Evolutionary conservation across 2,888 invertebrate genomes (phyloP).

Genomic region (Callimorpha dominula): DNA sequence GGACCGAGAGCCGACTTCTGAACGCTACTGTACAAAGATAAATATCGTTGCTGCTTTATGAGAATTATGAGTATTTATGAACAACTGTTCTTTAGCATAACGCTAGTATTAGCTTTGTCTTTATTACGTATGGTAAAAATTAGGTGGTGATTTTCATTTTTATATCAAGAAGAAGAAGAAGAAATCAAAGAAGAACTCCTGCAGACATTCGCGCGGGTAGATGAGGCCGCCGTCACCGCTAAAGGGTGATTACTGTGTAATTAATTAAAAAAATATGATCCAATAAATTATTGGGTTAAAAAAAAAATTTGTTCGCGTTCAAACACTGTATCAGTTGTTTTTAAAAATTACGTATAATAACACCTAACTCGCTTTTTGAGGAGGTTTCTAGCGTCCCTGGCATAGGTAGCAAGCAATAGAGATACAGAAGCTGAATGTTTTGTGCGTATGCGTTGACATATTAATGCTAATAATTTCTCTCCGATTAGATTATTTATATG

Average conservation of each 20-base stretch:
- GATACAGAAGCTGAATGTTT: too few species aligned
- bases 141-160: too few species aligned
- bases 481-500: too few species aligned
- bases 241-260: constrained; percentile 85
- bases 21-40: constrained; percentile 52
- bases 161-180: constrained; percentile 91
- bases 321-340: too few species aligned
- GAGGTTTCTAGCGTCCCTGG: too few species aligned
- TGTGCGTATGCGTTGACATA: too few species aligned
- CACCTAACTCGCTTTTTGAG: too few species aligned
- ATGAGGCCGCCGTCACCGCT: constrained; percentile 93
- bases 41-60: constrained; percentile 44
- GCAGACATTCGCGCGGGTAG: constrained; percentile 95
- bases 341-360: too few species aligned
- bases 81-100: constrained; percentile 30
- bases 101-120: background rate
- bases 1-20: constrained; percentile 40
- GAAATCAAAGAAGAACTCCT: constrained; percentile 97
- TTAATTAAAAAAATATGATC: constrained; percentile 58
- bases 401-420: too few species aligned
- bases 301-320: too few species aligned
- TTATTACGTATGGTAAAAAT: background rate
- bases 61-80: constrained; percentile 21
- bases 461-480: too few species aligned
- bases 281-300: constrained; percentile 71